Base-by-base conservation (phyloP, 2,797 vertebrate species). In the Pipistrellus pygmaeus region DNA sequence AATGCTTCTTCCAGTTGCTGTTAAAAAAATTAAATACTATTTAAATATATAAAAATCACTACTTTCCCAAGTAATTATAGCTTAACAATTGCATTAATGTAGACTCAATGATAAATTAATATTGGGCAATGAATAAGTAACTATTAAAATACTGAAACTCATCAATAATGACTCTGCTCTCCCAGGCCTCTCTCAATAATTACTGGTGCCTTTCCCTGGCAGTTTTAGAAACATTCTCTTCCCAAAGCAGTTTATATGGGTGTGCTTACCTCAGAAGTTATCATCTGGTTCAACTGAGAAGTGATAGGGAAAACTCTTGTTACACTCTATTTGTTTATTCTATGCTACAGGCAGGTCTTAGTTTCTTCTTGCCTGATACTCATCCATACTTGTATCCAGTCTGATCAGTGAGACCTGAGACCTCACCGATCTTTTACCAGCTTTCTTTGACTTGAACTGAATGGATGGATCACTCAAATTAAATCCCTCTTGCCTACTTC, bases 31-130 rank as follows among this genome's bases (percentile, higher is more conserved):
- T 38, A 88, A 95, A 88, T 88, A 30, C 68, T 88, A 89, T 73
- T 93, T 93, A 94, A 95, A 76, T 94, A 78, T 73, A 71, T 30
- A 75, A 94, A 95, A 96, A 89, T 32, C 78, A 90, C 30, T 76
- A 68, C n/a, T 91, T 88, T 25, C 66, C 10, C 30, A 57, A 72
- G 64, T 90, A 94, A 95, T 95, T 93, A 80, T 38, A 93, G 78
- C 53, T 92, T 90, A n/a, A 57, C 25, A 55, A 95, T 84, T 90
- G 64, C 90, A 91, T 88, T 85, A 93, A 83, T 48, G 60, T 15
- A 62, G 72, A 68, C 51, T 85, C 62, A 5, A 30, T 77, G 53
- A 68, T 95, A 88, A 90, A 93, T 75, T 85, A 95, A 55, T 82
- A 68, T 68, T 73, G 93, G 41, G 64, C 20, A 96, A 78, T 14